These are phyloP conservation scores for Epirrhoe alternata DNA, from an alignment of 2,888 invertebrate species.

Conservation along the genomic window DNA sequence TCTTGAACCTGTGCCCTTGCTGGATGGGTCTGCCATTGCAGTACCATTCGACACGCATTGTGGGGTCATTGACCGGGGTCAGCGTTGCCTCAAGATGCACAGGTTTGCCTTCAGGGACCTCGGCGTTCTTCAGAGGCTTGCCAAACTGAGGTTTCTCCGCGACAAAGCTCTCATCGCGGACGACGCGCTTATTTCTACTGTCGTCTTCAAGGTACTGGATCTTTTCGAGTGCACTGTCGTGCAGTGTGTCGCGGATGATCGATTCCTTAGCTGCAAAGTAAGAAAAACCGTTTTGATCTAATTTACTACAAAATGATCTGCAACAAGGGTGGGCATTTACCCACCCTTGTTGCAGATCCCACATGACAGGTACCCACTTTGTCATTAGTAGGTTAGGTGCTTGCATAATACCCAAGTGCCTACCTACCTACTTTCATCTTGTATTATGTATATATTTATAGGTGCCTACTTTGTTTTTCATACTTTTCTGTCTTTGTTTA, in stretches of 20 bases:
- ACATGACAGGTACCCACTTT: too few species aligned
- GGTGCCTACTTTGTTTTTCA: too few species aligned
- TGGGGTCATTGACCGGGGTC: constrained; percentile 98
- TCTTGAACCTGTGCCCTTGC: constrained; percentile 97
- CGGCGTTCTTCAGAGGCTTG: constrained; percentile 93
- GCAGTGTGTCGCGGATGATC: constrained; percentile 95
- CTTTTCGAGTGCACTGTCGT: constrained; percentile 96
- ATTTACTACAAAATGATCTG: too few species aligned
- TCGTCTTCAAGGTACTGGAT: constrained; percentile 96
- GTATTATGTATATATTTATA: too few species aligned
- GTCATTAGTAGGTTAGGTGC: too few species aligned
- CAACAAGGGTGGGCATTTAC: too few species aligned
- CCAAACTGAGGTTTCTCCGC: constrained; percentile 96
- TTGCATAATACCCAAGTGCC: too few species aligned
- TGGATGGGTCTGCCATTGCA: constrained; percentile 97
- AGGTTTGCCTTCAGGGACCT: constrained; percentile 93
- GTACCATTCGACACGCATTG: constrained; percentile 99
- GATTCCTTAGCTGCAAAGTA: constrained; percentile 89
- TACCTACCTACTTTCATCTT: too few species aligned
- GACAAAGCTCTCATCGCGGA: constrained; percentile 89
- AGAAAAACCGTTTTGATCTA: background rate
- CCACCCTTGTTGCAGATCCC: too few species aligned
- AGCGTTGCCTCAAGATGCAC: constrained; percentile 97
- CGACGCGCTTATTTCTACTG: constrained; percentile 89
- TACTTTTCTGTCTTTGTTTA: too few species aligned